Evolutionary conservation across 2,113 vertebrate genomes (phyloP).

Genomic region (Peromyscus polionotus): DNA sequence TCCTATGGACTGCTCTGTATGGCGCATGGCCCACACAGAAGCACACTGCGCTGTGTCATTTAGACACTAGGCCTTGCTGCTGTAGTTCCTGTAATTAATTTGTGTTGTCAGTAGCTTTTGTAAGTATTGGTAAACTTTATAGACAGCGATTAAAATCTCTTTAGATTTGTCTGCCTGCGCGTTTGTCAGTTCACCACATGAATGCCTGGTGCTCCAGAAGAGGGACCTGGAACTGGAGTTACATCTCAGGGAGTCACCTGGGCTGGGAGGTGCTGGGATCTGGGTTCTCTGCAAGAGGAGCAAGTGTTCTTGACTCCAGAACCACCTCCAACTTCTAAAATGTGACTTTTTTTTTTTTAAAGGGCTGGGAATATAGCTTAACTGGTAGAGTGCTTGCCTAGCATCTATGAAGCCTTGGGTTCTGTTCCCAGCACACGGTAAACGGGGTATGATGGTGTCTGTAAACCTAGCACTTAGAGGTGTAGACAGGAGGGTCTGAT

Average conservation of each 20-base stretch:
- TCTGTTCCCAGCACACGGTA: too few relatives aligned
- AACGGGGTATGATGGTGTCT: too few relatives aligned
- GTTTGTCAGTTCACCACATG: not conserved
- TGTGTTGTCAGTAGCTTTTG: slow-evolving; percentile 29
- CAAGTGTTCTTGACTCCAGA: not conserved
- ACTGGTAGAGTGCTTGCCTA: not conserved
- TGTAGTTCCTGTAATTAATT: slow-evolving; percentile 9
- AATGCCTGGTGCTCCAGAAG: not conserved
- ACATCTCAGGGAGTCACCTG: not conserved
- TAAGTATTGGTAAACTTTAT: not conserved
- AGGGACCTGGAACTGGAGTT: not conserved
- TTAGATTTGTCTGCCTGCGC: not conserved
- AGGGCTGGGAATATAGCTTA: not conserved
- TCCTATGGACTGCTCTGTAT: not conserved
- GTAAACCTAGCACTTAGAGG: not conserved
- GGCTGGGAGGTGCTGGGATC: not conserved
- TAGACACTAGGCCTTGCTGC: not conserved
- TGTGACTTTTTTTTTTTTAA: not conserved
- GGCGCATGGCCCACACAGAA: not conserved
- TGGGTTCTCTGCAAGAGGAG: too few relatives aligned
- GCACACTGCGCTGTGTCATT: not conserved
- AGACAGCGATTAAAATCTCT: not conserved
- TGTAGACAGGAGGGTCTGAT: not conserved
- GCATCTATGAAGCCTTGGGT: not conserved
- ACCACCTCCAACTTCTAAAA: not conserved